Evolutionary conservation across 2,113 vertebrate species (phyloP), one percentile per base, ranked within the genome.

Genomic region (Verasper variegatus): DNA sequence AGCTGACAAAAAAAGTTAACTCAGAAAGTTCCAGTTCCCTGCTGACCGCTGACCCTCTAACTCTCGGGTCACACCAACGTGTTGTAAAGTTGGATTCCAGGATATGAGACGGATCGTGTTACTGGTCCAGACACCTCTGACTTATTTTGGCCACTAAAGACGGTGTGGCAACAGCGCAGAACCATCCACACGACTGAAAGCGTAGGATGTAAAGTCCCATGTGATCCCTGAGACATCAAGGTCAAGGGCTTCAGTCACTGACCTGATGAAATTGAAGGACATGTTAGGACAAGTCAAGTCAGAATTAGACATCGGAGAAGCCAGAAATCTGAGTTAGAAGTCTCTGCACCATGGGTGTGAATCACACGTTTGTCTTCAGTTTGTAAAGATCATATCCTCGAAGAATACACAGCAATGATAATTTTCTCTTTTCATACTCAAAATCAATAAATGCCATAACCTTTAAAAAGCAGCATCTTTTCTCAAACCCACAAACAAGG

Each of bases 71-170:
- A 80, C 56, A 68, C 80, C 60, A 68, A 67, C 49, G 52, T 67
- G 83, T 87, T 82, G 86, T 89, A 80, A 91, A 83, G 67, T 77
- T 65, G 80, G 68, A 61, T 63, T 70, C 71, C 62, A 74, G 78
- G 69, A 80, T 71, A 81, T 71, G 66, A 73, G 65, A 64, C 79
- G 20, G 80, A 81, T 91, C 78, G 1, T n/a, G 24, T 90, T 89
- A 68, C 78, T 55, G 66, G 62, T 67, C 47, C 70, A 84, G 85
- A 85, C 21, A 63, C 35, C 52, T 68, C 18, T 1, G 24, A n/a
- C 76, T 81, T 89, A 83, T 88, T 85, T 64, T 85, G 75, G 62
- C 71, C 59, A 27, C 20, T 27, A 40, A 73, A 49, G 61, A 70
- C 74, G 35, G 35, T 37, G 71, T 18, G 55, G 47, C 71, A 76